Percentiles rank a stretch among this genome's conserved stretches.
phyloP scores from a whole-genome alignment of 2,113 vertebrate species.

The Nycticebus coucang region DNA sequence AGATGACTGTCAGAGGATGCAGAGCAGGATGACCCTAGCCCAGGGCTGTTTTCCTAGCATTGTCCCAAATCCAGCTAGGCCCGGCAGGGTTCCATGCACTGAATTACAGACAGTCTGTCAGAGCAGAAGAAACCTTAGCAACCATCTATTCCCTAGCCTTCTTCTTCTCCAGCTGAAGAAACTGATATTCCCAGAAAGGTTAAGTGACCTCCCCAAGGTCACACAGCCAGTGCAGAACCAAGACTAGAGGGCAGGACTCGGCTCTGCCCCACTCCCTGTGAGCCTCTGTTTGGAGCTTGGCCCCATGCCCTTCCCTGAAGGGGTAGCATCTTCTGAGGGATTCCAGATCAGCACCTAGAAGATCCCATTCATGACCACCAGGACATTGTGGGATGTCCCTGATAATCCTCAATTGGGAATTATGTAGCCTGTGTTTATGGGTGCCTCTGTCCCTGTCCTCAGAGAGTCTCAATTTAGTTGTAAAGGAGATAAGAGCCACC shows the following conservation, averaged over 20 bases:
- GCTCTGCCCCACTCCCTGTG: neutral
- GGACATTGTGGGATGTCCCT: neutral
- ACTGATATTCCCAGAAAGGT: constrained; percentile 52
- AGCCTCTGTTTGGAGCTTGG: neutral
- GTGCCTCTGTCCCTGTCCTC: constrained; percentile 5
- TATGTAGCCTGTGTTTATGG: constrained; percentile 60
- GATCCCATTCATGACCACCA: neutral
- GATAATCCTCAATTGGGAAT: constrained; percentile 43
- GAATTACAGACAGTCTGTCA: neutral
- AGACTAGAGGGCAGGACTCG: constrained; percentile 3
- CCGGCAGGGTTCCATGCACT: neutral
- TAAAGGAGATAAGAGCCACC: constrained; percentile 58
- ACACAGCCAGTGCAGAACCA: neutral
- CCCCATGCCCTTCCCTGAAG: neutral
- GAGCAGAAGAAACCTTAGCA: constrained; percentile 34
- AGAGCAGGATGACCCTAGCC: constrained; percentile 28
- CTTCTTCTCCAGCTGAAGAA: constrained; percentile 22
- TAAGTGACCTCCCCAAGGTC: constrained; percentile 57
- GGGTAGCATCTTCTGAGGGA: neutral
- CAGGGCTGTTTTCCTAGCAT: neutral
- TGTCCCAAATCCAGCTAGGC: constrained; percentile 18
- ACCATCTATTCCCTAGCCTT: neutral
- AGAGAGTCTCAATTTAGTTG: neutral
- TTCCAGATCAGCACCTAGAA: constrained; percentile 2
- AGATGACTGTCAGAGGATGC: neutral